Evolutionary conservation across 2,113 vertebrate genomes (phyloP).

Genomic region (Heptranchias perlo): DNA sequence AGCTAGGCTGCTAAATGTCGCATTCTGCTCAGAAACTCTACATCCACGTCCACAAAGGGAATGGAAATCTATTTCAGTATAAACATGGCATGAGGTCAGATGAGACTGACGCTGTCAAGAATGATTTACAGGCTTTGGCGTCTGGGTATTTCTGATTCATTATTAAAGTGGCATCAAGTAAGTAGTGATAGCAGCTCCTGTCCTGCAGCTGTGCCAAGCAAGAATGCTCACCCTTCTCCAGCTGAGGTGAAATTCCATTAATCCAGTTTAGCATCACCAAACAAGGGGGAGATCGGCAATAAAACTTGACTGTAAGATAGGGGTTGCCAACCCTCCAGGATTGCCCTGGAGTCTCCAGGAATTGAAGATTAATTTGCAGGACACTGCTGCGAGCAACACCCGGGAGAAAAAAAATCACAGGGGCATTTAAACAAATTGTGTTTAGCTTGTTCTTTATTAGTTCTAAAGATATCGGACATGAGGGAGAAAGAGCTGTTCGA

Average conservation of each 20-base stretch:
- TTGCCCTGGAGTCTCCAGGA: too few relatives aligned
- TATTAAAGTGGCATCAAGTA: background rate
- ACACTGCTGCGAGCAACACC: too few relatives aligned
- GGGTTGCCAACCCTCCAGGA: too few relatives aligned
- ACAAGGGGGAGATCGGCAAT: background rate
- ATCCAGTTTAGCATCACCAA: background rate
- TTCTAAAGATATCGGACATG: too few relatives aligned
- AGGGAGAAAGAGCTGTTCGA: too few relatives aligned
- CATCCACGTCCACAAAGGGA: background rate
- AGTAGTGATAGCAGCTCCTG: background rate
- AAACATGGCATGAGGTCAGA: background rate
- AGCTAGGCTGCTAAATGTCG: background rate
- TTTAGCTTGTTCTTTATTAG: too few relatives aligned
- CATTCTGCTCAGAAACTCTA: background rate
- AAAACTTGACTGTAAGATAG: too few relatives aligned
- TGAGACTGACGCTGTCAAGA: background rate
- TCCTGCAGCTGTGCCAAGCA: background rate
- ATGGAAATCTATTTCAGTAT: background rate
- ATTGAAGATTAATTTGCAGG: too few relatives aligned
- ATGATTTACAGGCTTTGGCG: background rate
- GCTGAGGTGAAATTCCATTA: background rate
- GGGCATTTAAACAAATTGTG: too few relatives aligned
- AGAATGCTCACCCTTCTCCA: background rate
- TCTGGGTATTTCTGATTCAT: background rate
- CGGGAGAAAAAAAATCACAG: too few relatives aligned